Base-by-base conservation (phyloP, 2,888 invertebrate species). In the Meloe dianella region DNA sequence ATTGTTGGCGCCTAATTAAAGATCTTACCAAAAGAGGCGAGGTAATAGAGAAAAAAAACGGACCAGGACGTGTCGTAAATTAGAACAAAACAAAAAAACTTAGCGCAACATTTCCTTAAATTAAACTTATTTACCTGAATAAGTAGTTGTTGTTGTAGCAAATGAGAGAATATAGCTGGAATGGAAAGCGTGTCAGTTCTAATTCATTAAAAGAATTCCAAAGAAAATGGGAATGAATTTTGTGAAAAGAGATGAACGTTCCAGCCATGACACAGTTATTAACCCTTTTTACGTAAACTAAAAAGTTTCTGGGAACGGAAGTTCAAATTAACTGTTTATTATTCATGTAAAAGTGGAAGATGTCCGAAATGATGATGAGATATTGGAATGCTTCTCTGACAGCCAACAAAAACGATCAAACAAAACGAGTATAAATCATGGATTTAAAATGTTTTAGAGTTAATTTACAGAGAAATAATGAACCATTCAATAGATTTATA, bases 111-210 rank as follows among this genome's bases (percentile, higher is more conserved):
- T 77, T 77, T 77, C 71, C 75, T 73, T 75, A 77, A 80, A 80
- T 80, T 78, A 80, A 79, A 80, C 75, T 78, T 80, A 78, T 78
- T 78, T 77, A 78, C 78, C 78, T 79, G 76, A 64, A 70, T 71
- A 73, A 73, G 72, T 73, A 24, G 51, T 51, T 22, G 51, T 41
- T 10, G 9, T 10, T 35, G 12, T 17, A 41, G 41, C 41, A 73
- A 72, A 68, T 47, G 6, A 5, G 9, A 20, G 29, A 10, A 41
- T 27, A 61, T 22, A 47, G 27, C 54, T 7, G 56, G 20, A 63
- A 59, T 60, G 61, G 59, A 70, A 71, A 54, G 60, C 67, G 68
- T 68, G 73, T 75, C 74, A 71, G 64, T 69, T 72, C 61, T 64
- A 69, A 73, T 75, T 76, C 75, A 74, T 75, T 75, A 73, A 75